Percentiles rank a stretch among this genome's conserved stretches.
phyloP scores from a whole-genome alignment of 2,888 invertebrate genomes.

The Diaphora mendica region DNA sequence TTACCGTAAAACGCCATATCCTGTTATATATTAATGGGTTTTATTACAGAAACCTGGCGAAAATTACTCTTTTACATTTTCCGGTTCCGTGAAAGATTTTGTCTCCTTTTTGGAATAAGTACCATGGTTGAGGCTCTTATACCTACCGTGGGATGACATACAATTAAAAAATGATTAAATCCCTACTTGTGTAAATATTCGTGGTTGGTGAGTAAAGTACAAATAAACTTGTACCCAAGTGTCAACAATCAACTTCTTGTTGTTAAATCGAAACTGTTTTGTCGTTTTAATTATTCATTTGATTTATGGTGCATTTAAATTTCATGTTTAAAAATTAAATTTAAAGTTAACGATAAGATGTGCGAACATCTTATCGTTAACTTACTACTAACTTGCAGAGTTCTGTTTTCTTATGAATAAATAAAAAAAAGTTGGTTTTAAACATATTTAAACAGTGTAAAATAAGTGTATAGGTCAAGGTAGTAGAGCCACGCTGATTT shows the following conservation, averaged over 20 bases:
- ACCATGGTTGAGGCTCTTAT: neutral
- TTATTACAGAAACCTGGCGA: conserved; percentile 15
- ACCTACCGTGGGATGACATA: neutral
- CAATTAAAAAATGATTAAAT: neutral
- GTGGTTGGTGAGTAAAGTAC: no score
- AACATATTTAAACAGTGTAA: neutral
- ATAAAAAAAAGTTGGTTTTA: neutral
- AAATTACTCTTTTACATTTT: conserved; percentile 20
- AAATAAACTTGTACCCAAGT: no score
- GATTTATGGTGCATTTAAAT: no score
- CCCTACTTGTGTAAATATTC: no score
- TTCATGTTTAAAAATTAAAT: no score
- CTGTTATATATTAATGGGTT: conserved; percentile 27
- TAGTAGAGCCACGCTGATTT: no score
- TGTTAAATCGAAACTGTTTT: no score
- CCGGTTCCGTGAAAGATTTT: conserved; percentile 27
- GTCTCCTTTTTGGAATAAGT: neutral
- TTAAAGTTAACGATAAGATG: no score
- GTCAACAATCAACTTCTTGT: no score
- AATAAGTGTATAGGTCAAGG: neutral
- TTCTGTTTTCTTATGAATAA: neutral
- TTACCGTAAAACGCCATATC: conserved; percentile 29
- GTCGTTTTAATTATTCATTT: no score
- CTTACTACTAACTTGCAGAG: no score
- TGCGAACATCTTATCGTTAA: no score